Base-by-base conservation (phyloP, 2,113 vertebrate genomes). In the Hyaena hyaena region DNA sequence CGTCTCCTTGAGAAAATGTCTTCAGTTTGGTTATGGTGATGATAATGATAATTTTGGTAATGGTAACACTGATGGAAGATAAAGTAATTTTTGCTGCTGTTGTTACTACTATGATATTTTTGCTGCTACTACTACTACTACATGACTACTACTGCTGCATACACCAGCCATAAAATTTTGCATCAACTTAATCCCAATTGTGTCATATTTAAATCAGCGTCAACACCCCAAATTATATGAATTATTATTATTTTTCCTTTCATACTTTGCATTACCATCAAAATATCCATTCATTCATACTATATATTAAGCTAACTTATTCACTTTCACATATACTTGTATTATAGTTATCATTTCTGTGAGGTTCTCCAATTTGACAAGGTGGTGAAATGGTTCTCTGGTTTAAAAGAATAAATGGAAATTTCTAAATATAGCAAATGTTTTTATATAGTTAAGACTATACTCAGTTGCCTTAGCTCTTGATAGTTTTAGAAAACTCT, bases 391-490 rank as follows among this genome's bases (percentile, higher is more conserved):
- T 28, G 61, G 0, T 61, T 14, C 43, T 92, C 7, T 48, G 7
- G 4, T 58, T 4, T 50, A 24, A 58, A 81, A 58, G 53, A 35
- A 81, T 21, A 8, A 43, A 63, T 63, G 14, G 45, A 63, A 76
- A 85, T 53, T 80, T 15, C 33, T 79, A 86, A 77, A 77, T 9
- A 39, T 48, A 55, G 14, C 5, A 93, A 65, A 71, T 66, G 5
- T 88, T 93, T 55, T n/a, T 43, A 88, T 9, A 2, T 1, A 16
- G 66, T 12, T 31, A 55, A 26, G 79, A 35, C 86, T 68, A 43
- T 2, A 10, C 3, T 2, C 11, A 39, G 3, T 17, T 0, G 0
- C 1, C 65, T 87, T 1, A 10, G 63, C 7, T 61, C 19, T 58
- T 86, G 17, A 33, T 21, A 33, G 3, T 80, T 9, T 77, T 88